phyloP scores from a whole-genome alignment of 2,797 vertebrate genomes.

The Zenarchopterus dispar region DNA sequence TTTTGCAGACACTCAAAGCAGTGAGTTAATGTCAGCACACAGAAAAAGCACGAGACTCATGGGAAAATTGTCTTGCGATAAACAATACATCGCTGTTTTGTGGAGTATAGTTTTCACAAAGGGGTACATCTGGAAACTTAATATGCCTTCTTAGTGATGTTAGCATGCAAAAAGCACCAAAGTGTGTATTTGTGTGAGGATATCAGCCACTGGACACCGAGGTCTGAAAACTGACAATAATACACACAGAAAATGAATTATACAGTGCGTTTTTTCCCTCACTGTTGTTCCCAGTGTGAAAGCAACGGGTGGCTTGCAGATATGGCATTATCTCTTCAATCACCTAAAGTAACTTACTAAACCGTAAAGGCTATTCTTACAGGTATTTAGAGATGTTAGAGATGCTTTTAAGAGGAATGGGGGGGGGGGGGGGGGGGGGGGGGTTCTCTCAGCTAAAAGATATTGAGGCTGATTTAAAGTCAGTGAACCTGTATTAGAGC shows the following conservation, averaged over 20 bases:
- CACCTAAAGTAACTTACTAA: conserved; percentile 41
- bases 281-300: conserved; percentile 18
- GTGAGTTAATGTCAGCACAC: conserved; percentile 37
- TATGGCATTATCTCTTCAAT: conserved; percentile 41
- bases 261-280: conserved; percentile 13
- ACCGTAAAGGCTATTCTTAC: conserved; percentile 58
- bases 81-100: background rate
- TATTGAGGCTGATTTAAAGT: conserved; percentile 60
- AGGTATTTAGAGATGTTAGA: conserved; percentile 45
- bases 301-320: conserved; percentile 16
- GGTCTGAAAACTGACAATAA: conserved; percentile 30
- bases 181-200: conserved; percentile 1
- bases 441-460: conserved; percentile 61
- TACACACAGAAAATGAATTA: conserved; percentile 41
- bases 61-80: conserved; percentile 27
- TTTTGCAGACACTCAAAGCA: conserved; percentile 33
- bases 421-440: conserved; percentile 29
- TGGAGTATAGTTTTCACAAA: conserved; percentile 12
- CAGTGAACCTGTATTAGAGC: conserved; percentile 45
- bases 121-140: background rate
- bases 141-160: conserved; percentile 7
- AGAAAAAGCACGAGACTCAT: conserved; percentile 15
- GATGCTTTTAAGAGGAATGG: conserved; percentile 22
- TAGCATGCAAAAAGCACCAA: conserved; percentile 22
- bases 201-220: conserved; percentile 12